Percentiles rank a stretch among this genome's conserved stretches.
These are phyloP conservation scores for Morelia viridis DNA, from an alignment of 2,797 vertebrate genomes.

Conservation along the genomic window DNA sequence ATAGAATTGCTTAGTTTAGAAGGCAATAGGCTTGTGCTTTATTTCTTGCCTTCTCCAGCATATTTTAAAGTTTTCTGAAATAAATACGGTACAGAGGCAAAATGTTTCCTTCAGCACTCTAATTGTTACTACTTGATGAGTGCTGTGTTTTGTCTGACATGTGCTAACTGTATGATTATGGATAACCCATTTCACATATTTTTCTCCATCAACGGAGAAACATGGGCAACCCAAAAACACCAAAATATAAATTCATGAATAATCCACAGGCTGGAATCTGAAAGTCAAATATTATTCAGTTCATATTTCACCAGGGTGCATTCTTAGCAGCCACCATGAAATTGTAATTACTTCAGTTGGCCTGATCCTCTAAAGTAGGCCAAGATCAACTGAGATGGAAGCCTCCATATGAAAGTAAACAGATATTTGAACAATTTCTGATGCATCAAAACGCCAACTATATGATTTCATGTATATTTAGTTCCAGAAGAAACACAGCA, in stretches of 20 bases:
- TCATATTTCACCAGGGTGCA: constrained; percentile 27
- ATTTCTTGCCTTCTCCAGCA: neutral
- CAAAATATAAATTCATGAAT: constrained; percentile 9
- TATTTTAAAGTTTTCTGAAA: neutral
- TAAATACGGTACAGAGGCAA: neutral
- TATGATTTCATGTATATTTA: constrained; percentile 22
- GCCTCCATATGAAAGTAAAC: constrained; percentile 12
- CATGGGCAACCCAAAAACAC: neutral
- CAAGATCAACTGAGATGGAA: constrained; percentile 33
- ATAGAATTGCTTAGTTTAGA: neutral
- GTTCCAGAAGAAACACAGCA: neutral
- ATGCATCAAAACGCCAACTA: neutral
- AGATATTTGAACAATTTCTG: constrained; percentile 26
- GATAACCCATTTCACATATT: neutral
- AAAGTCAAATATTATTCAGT: constrained; percentile 9
- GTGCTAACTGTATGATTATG: neutral
- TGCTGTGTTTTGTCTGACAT: neutral
- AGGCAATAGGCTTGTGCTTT: neutral
- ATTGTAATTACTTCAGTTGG: constrained; percentile 28
- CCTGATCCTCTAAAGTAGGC: constrained; percentile 19
- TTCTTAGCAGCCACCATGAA: constrained; percentile 43
- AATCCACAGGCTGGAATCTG: constrained; percentile 3
- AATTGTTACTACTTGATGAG: neutral
- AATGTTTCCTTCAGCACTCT: neutral
- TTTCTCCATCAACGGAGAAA: neutral